Conservation (phyloP, 2,888 invertebrate species). For the Neocrepidodera transversa region DNA sequence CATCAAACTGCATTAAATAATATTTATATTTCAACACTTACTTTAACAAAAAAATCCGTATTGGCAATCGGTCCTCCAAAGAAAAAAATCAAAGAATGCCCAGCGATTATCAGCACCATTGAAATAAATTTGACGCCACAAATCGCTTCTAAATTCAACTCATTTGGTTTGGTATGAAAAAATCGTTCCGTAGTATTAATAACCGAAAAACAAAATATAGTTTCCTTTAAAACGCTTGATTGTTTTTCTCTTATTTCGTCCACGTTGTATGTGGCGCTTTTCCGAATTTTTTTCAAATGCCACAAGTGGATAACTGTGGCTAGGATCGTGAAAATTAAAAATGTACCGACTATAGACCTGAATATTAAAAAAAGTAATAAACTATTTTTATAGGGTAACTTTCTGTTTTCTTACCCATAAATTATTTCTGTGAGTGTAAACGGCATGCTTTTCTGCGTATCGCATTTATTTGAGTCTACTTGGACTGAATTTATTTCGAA, state of each 20-base stretch:
- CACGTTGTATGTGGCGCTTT: conserved; percentile 42
- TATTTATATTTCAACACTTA: neutral
- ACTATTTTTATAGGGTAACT: too few relatives aligned
- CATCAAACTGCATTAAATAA: too few relatives aligned
- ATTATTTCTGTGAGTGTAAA: conserved; percentile 57
- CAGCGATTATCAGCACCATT: conserved; percentile 72
- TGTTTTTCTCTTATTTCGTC: conserved; percentile 34
- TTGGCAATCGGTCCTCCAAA: conserved; percentile 74
- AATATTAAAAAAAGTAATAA: conserved; percentile 19
- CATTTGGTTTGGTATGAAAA: conserved; percentile 65
- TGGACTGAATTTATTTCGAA: conserved; percentile 43
- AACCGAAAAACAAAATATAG: conserved; percentile 65
- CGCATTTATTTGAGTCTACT: conserved; percentile 47
- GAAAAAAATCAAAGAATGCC: conserved; percentile 72
- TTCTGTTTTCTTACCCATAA: conserved; percentile 57
- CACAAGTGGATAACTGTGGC: conserved; percentile 50
- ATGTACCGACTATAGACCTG: conserved; percentile 47
- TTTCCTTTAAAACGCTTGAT: conserved; percentile 41
- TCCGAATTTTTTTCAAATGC: conserved; percentile 43
- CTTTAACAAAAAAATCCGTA: conserved; percentile 65
- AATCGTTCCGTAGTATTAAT: conserved; percentile 68
- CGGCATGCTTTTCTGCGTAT: conserved; percentile 39
- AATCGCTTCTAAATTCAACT: conserved; percentile 68
- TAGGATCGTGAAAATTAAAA: conserved; percentile 45
- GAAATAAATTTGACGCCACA: conserved; percentile 68